Base-by-base conservation (phyloP, 2,888 invertebrate species). In the Halictus quadricinctus region DNA sequence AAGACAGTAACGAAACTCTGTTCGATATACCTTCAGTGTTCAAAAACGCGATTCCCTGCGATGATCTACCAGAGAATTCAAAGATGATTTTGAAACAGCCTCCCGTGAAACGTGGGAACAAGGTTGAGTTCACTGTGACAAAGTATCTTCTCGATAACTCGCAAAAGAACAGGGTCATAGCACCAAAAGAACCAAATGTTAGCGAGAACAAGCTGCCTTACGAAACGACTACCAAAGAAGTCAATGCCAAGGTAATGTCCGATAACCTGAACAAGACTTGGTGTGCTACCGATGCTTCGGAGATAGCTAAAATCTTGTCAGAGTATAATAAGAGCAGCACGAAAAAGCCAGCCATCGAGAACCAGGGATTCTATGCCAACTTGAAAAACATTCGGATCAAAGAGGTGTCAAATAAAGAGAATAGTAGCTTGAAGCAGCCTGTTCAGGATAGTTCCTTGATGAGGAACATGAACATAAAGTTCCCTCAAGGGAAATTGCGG, bases 281-380 rank as follows among this genome's bases (percentile, higher is more conserved):
- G 81, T 80, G 80, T 46, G 60, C 89, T 3, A 92, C 76, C 50
- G 89, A 92, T 6, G 79, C 93, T 0, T 87, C 91, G 0, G 91
- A 93, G 64, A 92, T 93, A 2, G 92, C 93, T 1, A 90, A 87
- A 75, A 93, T 93, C 25, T 88, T 93, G 4, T 91, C 93, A 0
- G 92, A 93, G 46, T 92, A 93, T 66, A 93, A 92, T 64, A 86
- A 85, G 54, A 87, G 81, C n/a, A 76, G 54, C 4, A 29, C 29
- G 7, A 86, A 66, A 36, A 88, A 75, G 15, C 79, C 81, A 2
- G 79, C 77, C 0, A 82, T 80, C 29, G 78, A 75, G 13, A 80
- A 54, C 12, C 72, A 76, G 2, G 64, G 66, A 2, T 81, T 72
- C 12, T 79, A 18, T 10, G 15, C 54, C 0, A 48, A 54, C 7